Base-by-base conservation (phyloP, 2,888 invertebrate genomes). In the Sarcophaga carnaria region DNA sequence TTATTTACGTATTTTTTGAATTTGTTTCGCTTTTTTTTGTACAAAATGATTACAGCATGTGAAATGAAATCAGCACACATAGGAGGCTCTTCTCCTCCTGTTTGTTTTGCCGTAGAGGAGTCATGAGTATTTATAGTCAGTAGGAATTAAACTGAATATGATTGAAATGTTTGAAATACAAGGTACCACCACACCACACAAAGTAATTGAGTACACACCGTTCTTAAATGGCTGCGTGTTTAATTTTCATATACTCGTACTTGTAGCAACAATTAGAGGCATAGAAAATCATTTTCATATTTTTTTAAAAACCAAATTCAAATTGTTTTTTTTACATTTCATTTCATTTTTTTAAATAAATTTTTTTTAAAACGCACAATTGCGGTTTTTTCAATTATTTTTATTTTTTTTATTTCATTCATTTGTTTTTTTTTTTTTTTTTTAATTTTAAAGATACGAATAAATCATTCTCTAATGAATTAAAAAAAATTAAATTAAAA, bases 331-430 rank as follows among this genome's bases (percentile, higher is more conserved):
- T 37, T 37, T 37, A 8, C 2, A 37, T 37, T 37, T 10, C 37
- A 37, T 37, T 37, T 37, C 8, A 37, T 37, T 37, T 37, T 37
- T 37, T 37, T 37, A 10, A 37, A 75, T 79, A 59, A 64, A 80
- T 84, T 84, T 84, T n/a, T n/a, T n/a, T n/a, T n/a, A n/a, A n/a
- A 70, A 75, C 63, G 83, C 74, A 83, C 74, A 83, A 83, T 84
- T 80, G 76, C 77, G 76, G 66, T 66, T 71, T 49, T 69, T 80
- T 77, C 27, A 76, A 84, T 60, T 80, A 76, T n/a, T 84, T 74
- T 37, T 54, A 49, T 10, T 74, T 47, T 45, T 4, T 8, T 72
- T 47, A 71, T 71, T 64, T 45, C 10, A 67, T 2, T 14, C 49
- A 69, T 63, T 11, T 20, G 2, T 20, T 62, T 5, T 74, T 69